Base-by-base conservation (phyloP, 2,113 vertebrate species). In the Gopherus evgoodei region DNA sequence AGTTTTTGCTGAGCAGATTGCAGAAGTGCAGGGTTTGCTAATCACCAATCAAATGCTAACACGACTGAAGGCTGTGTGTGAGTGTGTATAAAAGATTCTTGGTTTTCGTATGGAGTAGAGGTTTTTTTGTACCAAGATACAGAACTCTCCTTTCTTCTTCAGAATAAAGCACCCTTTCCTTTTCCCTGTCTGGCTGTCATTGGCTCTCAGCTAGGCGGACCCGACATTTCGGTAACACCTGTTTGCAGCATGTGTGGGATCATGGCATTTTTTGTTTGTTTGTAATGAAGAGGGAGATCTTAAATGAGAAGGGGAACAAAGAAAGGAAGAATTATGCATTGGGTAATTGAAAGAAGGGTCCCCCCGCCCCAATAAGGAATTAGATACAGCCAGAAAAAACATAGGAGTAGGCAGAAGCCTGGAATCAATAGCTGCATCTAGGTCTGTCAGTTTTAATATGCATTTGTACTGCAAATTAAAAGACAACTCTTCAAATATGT, bases 381-480 rank as follows among this genome's bases (percentile, higher is more conserved):
- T 56, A 52, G 50, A 54, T 1, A 54, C 4, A 57, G 14, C 4
- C 56, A 57, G 11, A 44, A 83, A 8, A 72, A 72, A 8, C 16
- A 4, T 78, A 59, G 22, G 6, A 7, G 8, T 8, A 84, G 54
- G 69, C 8, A 69, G 6, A 83, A 96, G 24, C 4, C 3, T 7
- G 69, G 8, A 19, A 11, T 92, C 14, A 81, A 29, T 56, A 87
- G 80, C 8, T 27, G 6, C 78, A 53, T 54, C 87, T 14, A 49
- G 14, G 56, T 79, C 56, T 78, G 35, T 75, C 49, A 44, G 7
- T 83, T 93, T 93, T 75, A 90, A 81, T 0, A 0, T 62, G 80
- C 44, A 81, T 90, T 92, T 93, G 80, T 7, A 42, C 52, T 78
- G 92, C n/a, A 90, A 92, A 90, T n/a, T 2, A 54, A 2, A 2